A percentile compares a stretch with the other conserved stretches of the same genome.
Conservation (phyloP, 2,797 vertebrate genomes). For the Pangasius macronema region DNA sequence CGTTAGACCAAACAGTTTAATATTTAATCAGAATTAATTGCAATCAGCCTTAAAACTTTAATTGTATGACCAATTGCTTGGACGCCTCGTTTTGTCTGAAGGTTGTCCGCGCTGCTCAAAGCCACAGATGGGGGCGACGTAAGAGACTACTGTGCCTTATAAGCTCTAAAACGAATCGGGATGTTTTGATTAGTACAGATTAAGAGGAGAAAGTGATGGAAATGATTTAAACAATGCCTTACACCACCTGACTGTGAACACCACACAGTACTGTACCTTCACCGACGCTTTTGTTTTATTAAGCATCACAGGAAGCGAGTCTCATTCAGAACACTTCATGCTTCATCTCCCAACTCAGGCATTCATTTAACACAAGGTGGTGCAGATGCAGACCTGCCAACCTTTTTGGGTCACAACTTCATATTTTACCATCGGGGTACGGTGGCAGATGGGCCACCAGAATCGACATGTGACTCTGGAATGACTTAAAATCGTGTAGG, state of each 20-base stretch:
- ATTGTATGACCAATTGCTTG: neutral
- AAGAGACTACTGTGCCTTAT: conserved; percentile 40
- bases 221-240: conserved; percentile 36
- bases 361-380: neutral
- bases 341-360: neutral
- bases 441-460: neutral
- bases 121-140: conserved; percentile 19
- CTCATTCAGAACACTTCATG: neutral
- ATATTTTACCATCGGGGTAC: neutral
- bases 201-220: neutral
- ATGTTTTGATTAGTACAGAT: neutral
- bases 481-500: neutral
- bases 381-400: neutral
- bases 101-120: neutral
- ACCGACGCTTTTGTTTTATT: neutral
- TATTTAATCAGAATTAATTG: conserved; percentile 22
- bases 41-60: conserved; percentile 26
- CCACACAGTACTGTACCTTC: conserved; percentile 17
- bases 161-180: neutral
- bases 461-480: neutral
- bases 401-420: neutral
- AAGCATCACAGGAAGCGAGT: neutral
- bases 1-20: neutral
- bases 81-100: neutral
- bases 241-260: conserved; percentile 40